Evolutionary conservation across 1,140 invertebrate species (phyloP), one percentile per base, ranked within the genome.

Genomic region (Anthonomus grandis): DNA sequence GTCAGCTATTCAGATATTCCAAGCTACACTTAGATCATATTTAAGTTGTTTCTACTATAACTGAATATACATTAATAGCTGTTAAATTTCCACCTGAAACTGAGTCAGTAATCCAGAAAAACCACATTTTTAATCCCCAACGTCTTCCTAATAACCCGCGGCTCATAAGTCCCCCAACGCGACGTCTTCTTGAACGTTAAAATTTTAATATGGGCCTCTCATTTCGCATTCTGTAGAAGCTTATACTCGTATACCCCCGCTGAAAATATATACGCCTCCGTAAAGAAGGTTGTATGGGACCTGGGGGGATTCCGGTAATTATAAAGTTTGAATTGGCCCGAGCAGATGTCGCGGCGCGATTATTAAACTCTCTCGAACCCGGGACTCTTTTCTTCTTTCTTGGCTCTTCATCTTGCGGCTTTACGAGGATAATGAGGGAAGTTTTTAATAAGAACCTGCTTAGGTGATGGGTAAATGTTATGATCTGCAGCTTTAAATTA

Each of bases 261-360:
- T 34, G 10, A 34, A 12, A 34, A 12, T 49, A 49, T 47, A 18
- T 47, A 47, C 45, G 18, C 4, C 23, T 47, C 31, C 15, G 31
- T 49, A 49, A 36, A n/a, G n/a, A n/a, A 36, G 31, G 12, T 17
- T 37, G 27, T 49, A 49, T 22, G 47, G 23, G 47, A 31, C 47
- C 47, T 36, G n/a, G 47, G 36, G 47, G 47, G 47, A 49, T 49
- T 36, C n/a, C 34, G 47, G 34, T 49, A 49, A 49, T 49, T 49
- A 47, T 47, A 47, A 47, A 49, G 47, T 49, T 49, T 49, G 47
- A 49, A 49, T 49, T 49, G 47, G 27, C 23, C 23, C 23, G 31
- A 49, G 27, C 47, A 49, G 47, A 49, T 49, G 47, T 49, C 47
- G 47, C 23, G 47, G 47, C 12, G 27, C 47, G 47, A 49, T 49